phyloP scores from a whole-genome alignment of 2,888 invertebrate species.

The Hedychridium roseum region DNA sequence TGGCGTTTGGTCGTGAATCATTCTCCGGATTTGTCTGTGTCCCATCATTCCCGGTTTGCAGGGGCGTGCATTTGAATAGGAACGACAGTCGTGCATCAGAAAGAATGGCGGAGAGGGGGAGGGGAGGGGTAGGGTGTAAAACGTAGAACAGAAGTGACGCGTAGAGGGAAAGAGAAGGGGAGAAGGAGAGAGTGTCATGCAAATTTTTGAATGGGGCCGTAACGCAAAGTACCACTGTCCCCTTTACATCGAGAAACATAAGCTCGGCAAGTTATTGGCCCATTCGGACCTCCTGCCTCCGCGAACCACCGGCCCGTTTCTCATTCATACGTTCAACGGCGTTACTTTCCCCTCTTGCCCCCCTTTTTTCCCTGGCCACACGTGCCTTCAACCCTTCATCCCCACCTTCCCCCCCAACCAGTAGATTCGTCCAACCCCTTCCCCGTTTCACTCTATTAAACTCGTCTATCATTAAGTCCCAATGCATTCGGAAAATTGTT shows the following conservation, averaged over 20 bases:
- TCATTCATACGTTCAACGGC: constrained; percentile 44
- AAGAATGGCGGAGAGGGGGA: constrained; percentile 4
- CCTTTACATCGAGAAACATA: constrained; percentile 50
- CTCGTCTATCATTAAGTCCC: too few species aligned
- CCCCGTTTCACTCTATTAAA: too few species aligned
- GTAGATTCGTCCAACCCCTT: neutral
- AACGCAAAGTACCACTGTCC: constrained; percentile 50
- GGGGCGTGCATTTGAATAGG: constrained; percentile 50
- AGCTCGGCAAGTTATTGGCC: constrained; percentile 56
- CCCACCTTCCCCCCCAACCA: neutral
- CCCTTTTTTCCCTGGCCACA: constrained; percentile 4
- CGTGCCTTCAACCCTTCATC: neutral
- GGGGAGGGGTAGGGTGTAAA: constrained; percentile 3
- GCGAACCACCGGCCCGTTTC: constrained; percentile 47
- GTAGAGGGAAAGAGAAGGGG: neutral
- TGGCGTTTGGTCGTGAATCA: constrained; percentile 37
- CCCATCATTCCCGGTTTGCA: constrained; percentile 36
- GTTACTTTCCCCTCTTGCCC: constrained; percentile 35
- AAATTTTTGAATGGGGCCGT: constrained; percentile 33
- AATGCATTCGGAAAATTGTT: too few species aligned
- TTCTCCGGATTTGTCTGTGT: constrained; percentile 24
- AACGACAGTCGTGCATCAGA: constrained; percentile 49
- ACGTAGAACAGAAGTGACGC: neutral
- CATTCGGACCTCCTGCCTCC: constrained; percentile 53
- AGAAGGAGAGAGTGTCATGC: constrained; percentile 8